Evolutionary conservation across 1,140 invertebrate species (phyloP), one percentile per base, ranked within the genome.

Genomic region (Andrena cerasifolii): DNA sequence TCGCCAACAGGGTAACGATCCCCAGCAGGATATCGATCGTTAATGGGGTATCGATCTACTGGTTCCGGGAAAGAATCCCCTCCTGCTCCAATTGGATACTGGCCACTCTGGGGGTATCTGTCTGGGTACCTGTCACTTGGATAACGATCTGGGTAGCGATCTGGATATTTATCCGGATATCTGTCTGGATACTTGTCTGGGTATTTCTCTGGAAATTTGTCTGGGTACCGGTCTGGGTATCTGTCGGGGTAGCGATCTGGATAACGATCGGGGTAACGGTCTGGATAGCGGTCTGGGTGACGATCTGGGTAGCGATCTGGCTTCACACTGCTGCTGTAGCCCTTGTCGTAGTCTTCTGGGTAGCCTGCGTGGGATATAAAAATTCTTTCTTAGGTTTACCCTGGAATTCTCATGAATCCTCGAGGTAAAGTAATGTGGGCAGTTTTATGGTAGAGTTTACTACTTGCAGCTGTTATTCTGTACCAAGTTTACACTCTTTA

Each of bases 211-310:
- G 79, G 79, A 51, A 67, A 82, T 72, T 33, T 47, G 3, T 79
- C 92, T 12, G 92, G 89, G 82, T 90, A 93, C 45, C 87, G 31
- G 26, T 84, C 82, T 24, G 87, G 91, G 76, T 90, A 88, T 10
- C 86, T 78, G 14, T 88, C 91, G 79, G 93, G 94, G 87, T 93
- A 93, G 65, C 93, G 90, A 79, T 93, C 88, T 53, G 86, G 80
- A 63, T 88, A 83, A 59, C 45, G 40, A 45, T 66, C 91, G 10
- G 92, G 88, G 54, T 90, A 88, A 36, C 89, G 80, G 77, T 92
- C 90, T 0, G 89, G 87, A 78, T 72, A 85, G 49, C 83, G 56
- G 54, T 80, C 83, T 31, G 93, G 93, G 83, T 92, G 93, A 47
- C 92, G 90, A 66, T 94, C 93, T 28, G 92, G 90, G 53, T 89